phyloP scores from a whole-genome alignment of 2,888 invertebrate species.

The Apocheima hispidaria region DNA sequence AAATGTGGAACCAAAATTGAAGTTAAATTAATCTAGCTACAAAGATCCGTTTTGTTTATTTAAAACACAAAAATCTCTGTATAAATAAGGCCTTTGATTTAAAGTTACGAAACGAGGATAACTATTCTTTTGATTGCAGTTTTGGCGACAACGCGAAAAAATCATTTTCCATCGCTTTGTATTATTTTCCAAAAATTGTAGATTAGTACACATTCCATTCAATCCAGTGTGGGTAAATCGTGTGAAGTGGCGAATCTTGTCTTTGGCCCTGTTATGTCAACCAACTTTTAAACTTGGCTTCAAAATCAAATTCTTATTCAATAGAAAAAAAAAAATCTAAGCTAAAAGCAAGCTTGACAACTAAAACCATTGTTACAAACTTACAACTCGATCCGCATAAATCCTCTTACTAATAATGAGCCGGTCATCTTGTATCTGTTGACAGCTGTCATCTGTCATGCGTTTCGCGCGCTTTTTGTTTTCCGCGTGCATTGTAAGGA shows the following conservation, averaged over 20 bases:
- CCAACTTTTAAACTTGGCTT: neutral
- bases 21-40: too few species aligned
- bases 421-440: conserved; percentile 19
- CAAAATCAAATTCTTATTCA: neutral
- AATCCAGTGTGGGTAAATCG: too few species aligned
- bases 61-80: too few species aligned
- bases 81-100: too few species aligned
- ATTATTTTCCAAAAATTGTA: too few species aligned
- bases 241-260: too few species aligned
- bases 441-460: conserved; percentile 28
- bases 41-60: too few species aligned
- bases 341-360: conserved; percentile 1
- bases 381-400: conserved; percentile 1
- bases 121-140: too few species aligned
- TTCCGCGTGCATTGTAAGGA: conserved; percentile 5
- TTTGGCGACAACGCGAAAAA: too few species aligned
- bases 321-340: neutral
- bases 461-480: conserved; percentile 20
- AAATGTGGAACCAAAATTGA: neutral
- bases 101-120: too few species aligned
- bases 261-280: too few species aligned
- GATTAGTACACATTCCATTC: too few species aligned
- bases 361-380: neutral
- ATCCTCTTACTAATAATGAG: conserved; percentile 21
- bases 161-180: neutral